Evolutionary conservation across 2,888 invertebrate genomes (phyloP), one percentile per base, ranked within the genome.

Genomic region (Drosophila neoperkinsi): DNA sequence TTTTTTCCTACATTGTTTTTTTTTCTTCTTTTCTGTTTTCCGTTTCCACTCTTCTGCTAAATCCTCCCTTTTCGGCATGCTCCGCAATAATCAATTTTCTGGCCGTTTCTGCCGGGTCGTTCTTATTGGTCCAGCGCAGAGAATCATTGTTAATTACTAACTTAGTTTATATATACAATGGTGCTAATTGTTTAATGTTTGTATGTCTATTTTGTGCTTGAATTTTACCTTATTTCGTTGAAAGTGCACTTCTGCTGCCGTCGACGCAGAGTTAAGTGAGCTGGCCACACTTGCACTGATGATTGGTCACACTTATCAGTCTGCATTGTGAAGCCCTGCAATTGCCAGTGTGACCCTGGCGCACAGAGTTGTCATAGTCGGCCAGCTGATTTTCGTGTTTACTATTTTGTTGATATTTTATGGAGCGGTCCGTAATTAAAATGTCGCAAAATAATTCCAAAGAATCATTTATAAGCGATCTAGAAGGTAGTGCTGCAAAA

Each of bases 51-150:
- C 63, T 67, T 58, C 72, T 84, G 63, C 74, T 68, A 77, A 87
- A 81, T 88, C 80, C 84, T 90, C 90, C 90, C 86, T 88, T 78
- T 84, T 90, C 81, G 82, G 88, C 85, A 88, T 84, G 90, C 90
- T 88, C 88, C 85, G 88, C 90, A 86, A 88, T 86, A 88, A 88
- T 86, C 90, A 86, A 86, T 86, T 77, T 67, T 73, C 71, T 73
- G 28, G 62, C 56, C 36, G 30, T 63, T 65, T 64, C 53, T 16
- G 53, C 31, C 38, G 36, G 58, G 38, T 28, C 51, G 49, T 28
- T 34, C 30, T 53, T 51, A 59, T 63, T 63, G 51, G 57, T 25
- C 49, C 55, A 69, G 34, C 52, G 72, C n/a, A 65, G 10, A 53
- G n/a, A 41, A 50, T 53, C 7, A 13, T 58, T 58, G 51, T 73